Percentiles rank a stretch among this genome's conserved stretches.
These are phyloP conservation scores for Spinibarbus caldwelli DNA, from an alignment of 2,797 vertebrate species.

Conservation along the genomic window DNA sequence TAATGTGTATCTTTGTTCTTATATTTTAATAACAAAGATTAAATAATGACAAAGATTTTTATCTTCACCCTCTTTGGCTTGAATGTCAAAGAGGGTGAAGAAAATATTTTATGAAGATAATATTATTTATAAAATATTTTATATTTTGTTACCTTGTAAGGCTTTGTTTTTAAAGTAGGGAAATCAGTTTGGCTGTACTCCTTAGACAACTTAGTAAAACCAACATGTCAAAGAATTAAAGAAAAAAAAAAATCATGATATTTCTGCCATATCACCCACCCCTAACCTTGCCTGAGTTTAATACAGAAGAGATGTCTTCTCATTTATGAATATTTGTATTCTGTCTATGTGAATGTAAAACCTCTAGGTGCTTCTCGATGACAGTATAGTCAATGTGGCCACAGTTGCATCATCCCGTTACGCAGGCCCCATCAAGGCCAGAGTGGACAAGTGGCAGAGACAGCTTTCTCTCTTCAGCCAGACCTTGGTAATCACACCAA, in stretches of 20 bases:
- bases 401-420: slow-evolving; percentile 86
- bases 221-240: too few relatives aligned
- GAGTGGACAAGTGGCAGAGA: slow-evolving; percentile 82
- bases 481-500: slow-evolving; percentile 79
- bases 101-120: too few relatives aligned
- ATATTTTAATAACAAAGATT: too few relatives aligned
- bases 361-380: slow-evolving; percentile 83
- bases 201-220: too few relatives aligned
- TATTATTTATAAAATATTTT: too few relatives aligned
- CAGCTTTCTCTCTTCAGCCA: slow-evolving; percentile 84
- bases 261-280: neutral
- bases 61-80: too few relatives aligned
- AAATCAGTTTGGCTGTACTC: too few relatives aligned
- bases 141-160: too few relatives aligned
- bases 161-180: too few relatives aligned
- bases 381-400: slow-evolving; percentile 83
- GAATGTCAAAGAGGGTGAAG: too few relatives aligned
- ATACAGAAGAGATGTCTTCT: neutral
- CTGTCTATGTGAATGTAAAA: slow-evolving; percentile 39
- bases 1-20: too few relatives aligned
- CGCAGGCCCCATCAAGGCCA: slow-evolving; percentile 77
- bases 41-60: too few relatives aligned
- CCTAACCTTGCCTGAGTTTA: neutral
- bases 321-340: neutral
- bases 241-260: neutral